Evolutionary conservation across 2,113 vertebrate genomes (phyloP).

Genomic region (Tragelaphus scriptus): DNA sequence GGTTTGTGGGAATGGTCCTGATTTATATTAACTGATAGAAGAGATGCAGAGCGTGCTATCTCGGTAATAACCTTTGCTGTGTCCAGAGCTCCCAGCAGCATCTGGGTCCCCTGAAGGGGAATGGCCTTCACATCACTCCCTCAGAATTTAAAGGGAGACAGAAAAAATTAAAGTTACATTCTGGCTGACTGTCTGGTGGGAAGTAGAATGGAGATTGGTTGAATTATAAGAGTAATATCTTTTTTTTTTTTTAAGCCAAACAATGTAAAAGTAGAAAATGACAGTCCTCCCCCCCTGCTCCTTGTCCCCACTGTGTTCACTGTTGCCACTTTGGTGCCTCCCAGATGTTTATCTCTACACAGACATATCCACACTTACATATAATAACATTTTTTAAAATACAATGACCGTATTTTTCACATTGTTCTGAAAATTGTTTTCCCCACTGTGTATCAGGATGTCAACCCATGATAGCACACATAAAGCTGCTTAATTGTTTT

Average conservation of each 20-base stretch:
- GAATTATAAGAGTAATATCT: not conserved
- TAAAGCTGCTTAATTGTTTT: not conserved
- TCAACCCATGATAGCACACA: not conserved
- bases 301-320: not conserved
- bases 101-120: not conserved
- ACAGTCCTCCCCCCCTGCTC: not conserved
- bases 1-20: constrained; percentile 9
- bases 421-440: constrained; percentile 3
- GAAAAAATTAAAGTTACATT: constrained; percentile 33
- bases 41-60: not conserved
- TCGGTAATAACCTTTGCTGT: not conserved
- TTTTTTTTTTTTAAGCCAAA: not conserved
- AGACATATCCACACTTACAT: not conserved
- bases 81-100: not conserved
- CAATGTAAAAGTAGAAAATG: not conserved
- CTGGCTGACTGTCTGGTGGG: not conserved
- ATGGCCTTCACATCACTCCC: not conserved
- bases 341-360: not conserved
- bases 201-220: not conserved
- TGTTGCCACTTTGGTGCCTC: not conserved
- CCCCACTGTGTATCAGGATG: not conserved
- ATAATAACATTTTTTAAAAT: not conserved
- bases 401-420: not conserved
- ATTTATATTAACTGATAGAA: not conserved
- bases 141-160: constrained; percentile 30